Percentiles rank a stretch among this genome's conserved stretches.
phyloP scores from a whole-genome alignment of 2,113 vertebrate species.

The Caloenas nicobarica region DNA sequence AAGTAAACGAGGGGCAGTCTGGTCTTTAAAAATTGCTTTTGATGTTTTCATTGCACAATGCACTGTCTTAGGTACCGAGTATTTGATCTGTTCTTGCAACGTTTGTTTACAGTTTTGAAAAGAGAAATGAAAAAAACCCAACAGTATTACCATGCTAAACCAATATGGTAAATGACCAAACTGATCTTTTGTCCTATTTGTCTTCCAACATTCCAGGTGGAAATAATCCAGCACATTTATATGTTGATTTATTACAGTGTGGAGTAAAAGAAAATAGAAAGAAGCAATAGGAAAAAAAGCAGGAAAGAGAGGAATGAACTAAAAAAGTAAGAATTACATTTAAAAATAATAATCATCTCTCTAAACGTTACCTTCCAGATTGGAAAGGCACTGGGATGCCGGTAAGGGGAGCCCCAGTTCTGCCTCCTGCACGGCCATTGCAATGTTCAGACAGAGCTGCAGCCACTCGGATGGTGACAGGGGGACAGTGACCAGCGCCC shows the following conservation, averaged over 20 bases:
- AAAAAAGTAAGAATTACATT: neutral
- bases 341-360: neutral
- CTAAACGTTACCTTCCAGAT: neutral
- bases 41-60: neutral
- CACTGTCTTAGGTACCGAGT: neutral
- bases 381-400: rapidly evolving
- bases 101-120: constrained; percentile 29
- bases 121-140: neutral
- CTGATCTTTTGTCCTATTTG: constrained; percentile 62
- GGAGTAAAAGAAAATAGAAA: neutral
- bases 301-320: neutral
- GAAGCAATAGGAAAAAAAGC: neutral
- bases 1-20: constrained; percentile 12
- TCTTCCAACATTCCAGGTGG: constrained; percentile 74
- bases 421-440: neutral
- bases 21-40: constrained; percentile 49
- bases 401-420: neutral
- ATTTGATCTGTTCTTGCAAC: neutral
- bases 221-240: constrained; percentile 61
- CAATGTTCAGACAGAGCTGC: neutral
- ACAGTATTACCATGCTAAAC: constrained; percentile 22
- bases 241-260: constrained; percentile 71
- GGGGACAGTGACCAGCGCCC: neutral
- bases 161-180: constrained; percentile 72
- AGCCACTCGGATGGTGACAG: neutral